phyloP scores from a whole-genome alignment of 2,797 vertebrate species.

The Urophycis tenuis region DNA sequence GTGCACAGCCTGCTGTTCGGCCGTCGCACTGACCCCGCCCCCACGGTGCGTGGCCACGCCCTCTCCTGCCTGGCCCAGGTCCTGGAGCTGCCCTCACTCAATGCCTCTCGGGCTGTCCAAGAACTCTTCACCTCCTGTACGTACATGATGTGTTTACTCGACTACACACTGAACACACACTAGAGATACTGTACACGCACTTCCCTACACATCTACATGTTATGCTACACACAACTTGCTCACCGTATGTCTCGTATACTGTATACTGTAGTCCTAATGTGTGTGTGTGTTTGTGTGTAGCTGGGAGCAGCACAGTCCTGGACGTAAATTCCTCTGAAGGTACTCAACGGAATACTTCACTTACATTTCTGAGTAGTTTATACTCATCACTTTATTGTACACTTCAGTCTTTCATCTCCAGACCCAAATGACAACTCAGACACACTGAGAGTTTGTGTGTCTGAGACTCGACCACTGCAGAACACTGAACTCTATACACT shows the following conservation, averaged over 20 bases:
- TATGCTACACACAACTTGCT: no score
- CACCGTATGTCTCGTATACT: neutral
- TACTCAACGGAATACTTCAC: conserved; percentile 32
- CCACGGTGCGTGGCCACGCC: conserved; percentile 81
- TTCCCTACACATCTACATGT: no score
- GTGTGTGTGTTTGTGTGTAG: conserved; percentile 38
- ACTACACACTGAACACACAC: no score
- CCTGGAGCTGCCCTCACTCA: conserved; percentile 72
- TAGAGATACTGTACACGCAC: neutral
- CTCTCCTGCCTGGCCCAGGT: conserved; percentile 82
- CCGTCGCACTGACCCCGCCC: conserved; percentile 76
- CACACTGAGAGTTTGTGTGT: no score
- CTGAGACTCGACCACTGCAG: no score
- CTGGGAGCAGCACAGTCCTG: conserved; percentile 50
- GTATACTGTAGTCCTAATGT: neutral
- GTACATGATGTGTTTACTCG: no score
- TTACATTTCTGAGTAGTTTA: neutral
- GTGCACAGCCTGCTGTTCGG: conserved; percentile 81
- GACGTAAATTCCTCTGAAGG: conserved; percentile 58
- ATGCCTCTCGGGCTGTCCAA: conserved; percentile 67
- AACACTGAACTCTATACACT: no score
- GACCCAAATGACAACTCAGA: no score
- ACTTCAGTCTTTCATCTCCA: no score
- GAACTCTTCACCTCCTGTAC: conserved; percentile 79
- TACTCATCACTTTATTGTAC: neutral